Evolutionary conservation across 2,113 vertebrate genomes (phyloP), one percentile per base, ranked within the genome.

Genomic region (Pterocles gutturalis): DNA sequence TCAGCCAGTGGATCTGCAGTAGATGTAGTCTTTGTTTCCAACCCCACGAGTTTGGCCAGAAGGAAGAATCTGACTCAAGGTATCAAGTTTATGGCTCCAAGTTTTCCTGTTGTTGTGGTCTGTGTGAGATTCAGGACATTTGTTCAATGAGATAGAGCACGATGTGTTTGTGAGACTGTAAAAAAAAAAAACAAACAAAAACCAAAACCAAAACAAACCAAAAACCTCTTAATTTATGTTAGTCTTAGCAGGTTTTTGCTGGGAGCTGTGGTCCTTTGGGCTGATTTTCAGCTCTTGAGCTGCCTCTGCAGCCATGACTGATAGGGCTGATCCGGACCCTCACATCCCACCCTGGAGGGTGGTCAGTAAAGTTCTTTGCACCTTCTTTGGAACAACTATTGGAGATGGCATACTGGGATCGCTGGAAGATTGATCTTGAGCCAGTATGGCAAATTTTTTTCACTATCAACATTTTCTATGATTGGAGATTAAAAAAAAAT

Each of bases 11-110:
- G 33, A 77, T 80, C 29, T 86, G 33, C 34, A 64, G 33, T 28
- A 38, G 48, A 13, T 2, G 1, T 15, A 7, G 15, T 25, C 45
- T 61, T 20, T 69, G 48, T 86, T 54, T 17, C 41, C 2, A 2
- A 12, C 29, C 6, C 12, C 4, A 0, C 2, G 5, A 28, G 16
- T 55, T 77, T 85, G 33, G 17, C 20, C 1, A 0, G 34, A 83
- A 86, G 49, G 41, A 83, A 78, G 20, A 51, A 36, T 76, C 34
- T 83, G 49, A 25, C 24, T 83, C 29, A 48, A 69, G 26, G 10
- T 94, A 62, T 81, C 58, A 83, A 43, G 33, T 43, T 76, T 29
- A 31, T 5, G 5, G 17, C 57, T 65, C 62, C 73, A 54, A 57
- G 36, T 83, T 92, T 45, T 86, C 15, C 66, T 61, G 28, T 48